Conservation (phyloP, 2,888 invertebrate species). For the Pachymerium ferrugineum region DNA sequence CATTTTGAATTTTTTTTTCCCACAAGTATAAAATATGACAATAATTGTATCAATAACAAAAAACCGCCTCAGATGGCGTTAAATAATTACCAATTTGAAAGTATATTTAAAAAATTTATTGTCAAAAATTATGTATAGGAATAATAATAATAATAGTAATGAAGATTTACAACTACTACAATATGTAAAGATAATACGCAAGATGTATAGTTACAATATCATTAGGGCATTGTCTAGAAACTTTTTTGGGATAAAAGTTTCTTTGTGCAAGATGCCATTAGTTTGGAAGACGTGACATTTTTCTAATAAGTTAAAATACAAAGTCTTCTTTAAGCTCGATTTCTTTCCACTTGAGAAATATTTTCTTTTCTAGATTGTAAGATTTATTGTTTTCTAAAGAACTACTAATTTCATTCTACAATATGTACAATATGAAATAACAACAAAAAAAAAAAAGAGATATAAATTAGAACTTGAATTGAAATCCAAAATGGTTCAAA, state of each 20-base stretch:
- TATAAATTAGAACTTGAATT: no score
- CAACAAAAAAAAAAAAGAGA: neutral
- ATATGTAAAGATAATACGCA: conserved; percentile 10
- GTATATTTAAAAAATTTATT: conserved; percentile 12
- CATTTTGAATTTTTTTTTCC: no score
- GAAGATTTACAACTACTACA: conserved; percentile 10
- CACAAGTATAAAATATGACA: no score
- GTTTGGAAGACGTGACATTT: neutral
- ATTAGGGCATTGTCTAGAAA: no score
- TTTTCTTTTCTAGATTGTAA: neutral
- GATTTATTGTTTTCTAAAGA: neutral
- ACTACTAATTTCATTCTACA: neutral
- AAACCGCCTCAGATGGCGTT: no score
- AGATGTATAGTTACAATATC: neutral
- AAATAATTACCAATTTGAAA: no score
- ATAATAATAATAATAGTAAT: no score
- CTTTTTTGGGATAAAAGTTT: no score
- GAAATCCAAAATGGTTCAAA: neutral
- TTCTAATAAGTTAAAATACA: conserved; percentile 21
- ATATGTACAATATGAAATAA: conserved; percentile 7
- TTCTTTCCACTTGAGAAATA: neutral
- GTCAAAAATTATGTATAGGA: conserved; percentile 12
- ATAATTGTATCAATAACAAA: no score
- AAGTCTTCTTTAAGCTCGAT: conserved; percentile 5
- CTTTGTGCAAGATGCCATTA: no score